These are phyloP conservation scores for Serranus cabrilla DNA, from an alignment of 2,797 vertebrate genomes.

Conservation along the genomic window DNA sequence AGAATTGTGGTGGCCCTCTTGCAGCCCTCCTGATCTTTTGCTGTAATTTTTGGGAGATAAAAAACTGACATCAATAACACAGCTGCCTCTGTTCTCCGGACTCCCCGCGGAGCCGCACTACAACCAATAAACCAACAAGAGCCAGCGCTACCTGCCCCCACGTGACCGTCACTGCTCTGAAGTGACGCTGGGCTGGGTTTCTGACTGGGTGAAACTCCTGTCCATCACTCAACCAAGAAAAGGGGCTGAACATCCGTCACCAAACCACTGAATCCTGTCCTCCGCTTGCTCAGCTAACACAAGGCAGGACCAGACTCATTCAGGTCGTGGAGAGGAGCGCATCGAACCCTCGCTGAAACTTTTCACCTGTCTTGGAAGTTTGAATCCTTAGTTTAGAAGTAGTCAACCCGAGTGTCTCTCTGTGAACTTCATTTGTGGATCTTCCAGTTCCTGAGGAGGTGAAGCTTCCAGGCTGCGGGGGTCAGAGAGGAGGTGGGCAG, in stretches of 20 bases:
- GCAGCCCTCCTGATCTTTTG: background rate
- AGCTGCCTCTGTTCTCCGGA: conserved; percentile 40
- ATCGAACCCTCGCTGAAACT: background rate
- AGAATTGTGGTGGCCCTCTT: conserved; percentile 4
- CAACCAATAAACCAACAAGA: conserved; percentile 45
- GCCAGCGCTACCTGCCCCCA: conserved; percentile 14
- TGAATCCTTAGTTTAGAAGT: conserved; percentile 44
- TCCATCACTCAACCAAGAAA: conserved; percentile 28
- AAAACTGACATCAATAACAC: conserved; percentile 27
- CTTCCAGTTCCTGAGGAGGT: conserved; percentile 88
- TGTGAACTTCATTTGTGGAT: conserved; percentile 82
- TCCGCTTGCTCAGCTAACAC: conserved; percentile 22
- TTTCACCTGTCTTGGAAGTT: conserved; percentile 3
- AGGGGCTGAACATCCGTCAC: conserved; percentile 9
- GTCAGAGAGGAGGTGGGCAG: conserved; percentile 54
- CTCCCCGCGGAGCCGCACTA: conserved; percentile 20
- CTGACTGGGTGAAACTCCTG: conserved; percentile 19
- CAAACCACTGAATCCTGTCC: conserved; percentile 17
- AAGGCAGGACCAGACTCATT: conserved; percentile 26
- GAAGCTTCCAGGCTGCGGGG: conserved; percentile 73
- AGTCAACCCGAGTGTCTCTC: conserved; percentile 27
- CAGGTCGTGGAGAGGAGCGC: background rate
- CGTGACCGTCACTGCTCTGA: conserved; percentile 25
- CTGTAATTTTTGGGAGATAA: background rate
- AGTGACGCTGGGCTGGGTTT: conserved; percentile 17